Evolutionary conservation across 2,888 invertebrate genomes (phyloP).

Genomic region (Ariolimax columbianus): DNA sequence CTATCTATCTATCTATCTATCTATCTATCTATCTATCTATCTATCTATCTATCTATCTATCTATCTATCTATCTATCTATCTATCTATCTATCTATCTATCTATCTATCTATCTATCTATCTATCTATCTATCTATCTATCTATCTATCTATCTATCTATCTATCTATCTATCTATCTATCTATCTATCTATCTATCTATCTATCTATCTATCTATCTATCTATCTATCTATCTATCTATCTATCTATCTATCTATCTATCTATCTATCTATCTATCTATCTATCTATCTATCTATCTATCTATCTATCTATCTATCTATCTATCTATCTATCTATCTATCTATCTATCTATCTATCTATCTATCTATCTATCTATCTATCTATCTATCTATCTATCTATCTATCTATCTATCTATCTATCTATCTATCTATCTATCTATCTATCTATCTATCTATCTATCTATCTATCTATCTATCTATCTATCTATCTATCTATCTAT

Average conservation of each 20-base stretch:
- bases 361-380: conserved; percentile 17
- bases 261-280: neutral
- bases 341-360: conserved; percentile 6
- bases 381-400: conserved; percentile 24
- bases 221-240: conserved; percentile 11
- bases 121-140: conserved; percentile 29
- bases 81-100: conserved; percentile 29
- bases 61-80: conserved; percentile 8
- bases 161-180: conserved; percentile 16
- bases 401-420: conserved; percentile 17
- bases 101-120: conserved; percentile 29
- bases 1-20: too few relatives aligned
- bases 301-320: neutral
- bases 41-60: neutral
- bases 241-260: neutral
- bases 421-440: conserved; percentile 19
- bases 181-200: conserved; percentile 19
- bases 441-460: conserved; percentile 13
- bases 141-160: conserved; percentile 26
- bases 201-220: conserved; percentile 14
- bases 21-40: neutral
- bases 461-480: conserved; percentile 17
- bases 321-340: conserved; percentile 15
- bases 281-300: conserved; percentile 5
- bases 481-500: conserved; percentile 24